phyloP scores from a whole-genome alignment of 2,113 vertebrate species.

The Pituophis catenifer region DNA sequence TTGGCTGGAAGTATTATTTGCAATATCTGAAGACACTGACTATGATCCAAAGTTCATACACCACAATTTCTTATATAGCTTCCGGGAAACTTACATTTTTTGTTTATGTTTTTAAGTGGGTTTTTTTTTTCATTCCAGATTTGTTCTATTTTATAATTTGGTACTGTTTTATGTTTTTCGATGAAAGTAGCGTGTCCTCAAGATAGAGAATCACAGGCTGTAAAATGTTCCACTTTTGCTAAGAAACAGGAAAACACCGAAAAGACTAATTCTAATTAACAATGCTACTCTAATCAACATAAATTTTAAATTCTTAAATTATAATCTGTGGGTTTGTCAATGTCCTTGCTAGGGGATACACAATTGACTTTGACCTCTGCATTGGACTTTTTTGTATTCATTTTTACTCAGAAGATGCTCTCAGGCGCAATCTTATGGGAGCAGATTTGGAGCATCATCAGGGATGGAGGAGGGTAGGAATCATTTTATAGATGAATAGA shows the following conservation, averaged over 20 bases:
- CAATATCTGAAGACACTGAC: not conserved
- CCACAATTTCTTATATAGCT: not conserved
- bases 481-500: not conserved
- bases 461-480: not conserved
- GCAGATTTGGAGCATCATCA: not conserved
- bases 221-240: not conserved
- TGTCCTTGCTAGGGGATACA: not conserved
- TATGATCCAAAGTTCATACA: not conserved
- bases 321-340: not conserved
- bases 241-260: not conserved
- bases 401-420: not conserved
- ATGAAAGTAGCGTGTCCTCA: not conserved
- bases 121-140: not conserved
- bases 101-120: not conserved
- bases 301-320: not conserved
- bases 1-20: not conserved
- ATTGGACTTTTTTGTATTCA: not conserved
- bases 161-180: not conserved
- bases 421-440: not conserved
- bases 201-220: not conserved
- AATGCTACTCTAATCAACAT: not conserved
- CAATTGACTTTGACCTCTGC: not conserved
- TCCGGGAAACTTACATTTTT: not conserved
- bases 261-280: not conserved
- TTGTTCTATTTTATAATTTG: not conserved